phyloP scores from a whole-genome alignment of 2,888 invertebrate species.

The Cephus pulcher region DNA sequence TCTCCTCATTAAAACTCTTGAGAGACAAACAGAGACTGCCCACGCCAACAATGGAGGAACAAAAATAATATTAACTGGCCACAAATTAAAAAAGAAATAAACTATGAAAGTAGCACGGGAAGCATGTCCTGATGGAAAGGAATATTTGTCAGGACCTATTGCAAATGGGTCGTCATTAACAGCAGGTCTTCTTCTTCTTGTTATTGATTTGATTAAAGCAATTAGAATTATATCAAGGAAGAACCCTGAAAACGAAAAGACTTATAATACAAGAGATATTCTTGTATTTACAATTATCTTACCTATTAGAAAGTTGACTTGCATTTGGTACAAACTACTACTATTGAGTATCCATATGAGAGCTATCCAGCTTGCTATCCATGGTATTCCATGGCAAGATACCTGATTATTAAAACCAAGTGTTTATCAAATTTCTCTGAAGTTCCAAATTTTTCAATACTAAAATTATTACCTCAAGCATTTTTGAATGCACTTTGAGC shows the following conservation, averaged over 20 bases:
- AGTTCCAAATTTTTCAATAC: background rate
- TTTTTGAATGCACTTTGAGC: constrained; percentile 66
- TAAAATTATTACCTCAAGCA: constrained; percentile 66
- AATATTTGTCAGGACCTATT: constrained; percentile 88
- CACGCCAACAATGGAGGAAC: constrained; percentile 78
- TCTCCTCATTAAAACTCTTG: constrained; percentile 84
- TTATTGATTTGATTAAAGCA: constrained; percentile 81
- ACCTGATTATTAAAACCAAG: constrained; percentile 68
- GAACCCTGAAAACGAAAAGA: constrained; percentile 73
- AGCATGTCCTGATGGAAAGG: constrained; percentile 96
- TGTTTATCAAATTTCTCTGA: constrained; percentile 1
- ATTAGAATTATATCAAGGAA: constrained; percentile 83
- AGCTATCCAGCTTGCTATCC: constrained; percentile 82
- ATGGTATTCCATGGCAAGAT: constrained; percentile 90
- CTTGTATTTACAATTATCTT: constrained; percentile 48
- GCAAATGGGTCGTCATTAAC: constrained; percentile 75
- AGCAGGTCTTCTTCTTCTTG: constrained; percentile 81
- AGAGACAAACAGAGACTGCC: constrained; percentile 79
- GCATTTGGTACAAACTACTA: constrained; percentile 79
- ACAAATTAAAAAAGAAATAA: constrained; percentile 77
- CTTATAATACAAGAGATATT: constrained; percentile 10
- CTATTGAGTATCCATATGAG: constrained; percentile 82
- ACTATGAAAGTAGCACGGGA: constrained; percentile 84
- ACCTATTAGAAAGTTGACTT: constrained; percentile 89
- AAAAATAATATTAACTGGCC: constrained; percentile 73